Conservation (phyloP, 2,797 vertebrate genomes). For the Molossus molossus region DNA sequence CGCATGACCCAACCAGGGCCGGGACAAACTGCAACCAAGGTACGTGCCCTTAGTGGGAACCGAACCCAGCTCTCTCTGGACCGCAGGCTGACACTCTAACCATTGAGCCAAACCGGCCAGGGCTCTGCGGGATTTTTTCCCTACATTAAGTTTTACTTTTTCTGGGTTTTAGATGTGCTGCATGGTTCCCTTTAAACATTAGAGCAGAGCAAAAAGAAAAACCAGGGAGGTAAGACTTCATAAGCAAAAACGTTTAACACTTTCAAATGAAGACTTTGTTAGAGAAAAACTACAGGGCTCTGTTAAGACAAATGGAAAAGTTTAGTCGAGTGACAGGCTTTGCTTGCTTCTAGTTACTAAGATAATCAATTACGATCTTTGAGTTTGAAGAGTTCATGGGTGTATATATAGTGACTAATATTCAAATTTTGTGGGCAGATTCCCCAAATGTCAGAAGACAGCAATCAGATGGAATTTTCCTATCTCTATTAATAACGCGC, state of each 20-base stretch:
- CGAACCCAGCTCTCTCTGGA: no score
- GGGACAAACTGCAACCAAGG: no score
- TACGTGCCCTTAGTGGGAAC: no score
- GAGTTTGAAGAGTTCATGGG: conserved; percentile 25
- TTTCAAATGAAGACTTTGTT: conserved; percentile 60
- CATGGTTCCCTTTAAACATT: conserved; percentile 66
- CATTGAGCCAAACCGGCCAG: no score
- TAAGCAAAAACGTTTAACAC: conserved; percentile 59
- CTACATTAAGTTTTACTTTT: conserved; percentile 44
- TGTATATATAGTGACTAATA: conserved; percentile 75
- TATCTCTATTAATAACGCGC: conserved; percentile 52
- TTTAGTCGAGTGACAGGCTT: conserved; percentile 39
- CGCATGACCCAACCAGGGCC: no score
- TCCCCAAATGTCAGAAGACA: conserved; percentile 63
- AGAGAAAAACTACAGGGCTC: conserved; percentile 45
- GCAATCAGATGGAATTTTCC: conserved; percentile 71
- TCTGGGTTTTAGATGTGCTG: conserved; percentile 44
- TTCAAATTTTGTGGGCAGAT: conserved; percentile 67
- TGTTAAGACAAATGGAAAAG: conserved; percentile 68
- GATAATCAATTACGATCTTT: conserved; percentile 53
- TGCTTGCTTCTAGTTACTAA: conserved; percentile 24
- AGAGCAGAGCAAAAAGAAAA: conserved; percentile 61
- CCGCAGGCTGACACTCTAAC: no score
- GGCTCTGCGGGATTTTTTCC: conserved; percentile 30
- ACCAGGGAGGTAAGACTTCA: neutral